These are phyloP conservation scores for Anolis sagrei DNA, from an alignment of 2,113 vertebrate species.

Conservation along the genomic window DNA sequence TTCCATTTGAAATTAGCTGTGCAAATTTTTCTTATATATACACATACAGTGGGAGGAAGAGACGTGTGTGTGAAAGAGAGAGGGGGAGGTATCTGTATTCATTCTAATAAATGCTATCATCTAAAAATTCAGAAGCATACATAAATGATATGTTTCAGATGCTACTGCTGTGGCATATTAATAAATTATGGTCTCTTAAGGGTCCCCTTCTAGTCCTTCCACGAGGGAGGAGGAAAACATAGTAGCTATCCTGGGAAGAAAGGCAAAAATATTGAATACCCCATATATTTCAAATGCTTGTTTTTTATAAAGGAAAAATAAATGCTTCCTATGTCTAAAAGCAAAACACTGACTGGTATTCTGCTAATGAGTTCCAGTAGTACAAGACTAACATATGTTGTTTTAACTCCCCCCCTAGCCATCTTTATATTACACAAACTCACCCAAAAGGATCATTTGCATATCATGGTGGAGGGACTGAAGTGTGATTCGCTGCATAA, in stretches of 20 bases:
- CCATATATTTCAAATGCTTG: neutral
- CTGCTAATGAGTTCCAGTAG: too few relatives aligned
- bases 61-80: too few relatives aligned
- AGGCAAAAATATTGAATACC: neutral
- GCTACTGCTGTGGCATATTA: neutral
- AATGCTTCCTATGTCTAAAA: neutral
- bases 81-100: neutral
- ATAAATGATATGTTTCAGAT: neutral
- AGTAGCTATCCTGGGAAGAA: neutral
- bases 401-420: too few relatives aligned
- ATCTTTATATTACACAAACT: too few relatives aligned
- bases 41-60: too few relatives aligned
- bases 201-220: neutral
- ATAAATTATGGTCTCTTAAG: neutral
- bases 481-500: too few relatives aligned
- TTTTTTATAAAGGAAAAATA: neutral
- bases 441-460: too few relatives aligned
- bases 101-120: accelerated
- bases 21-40: neutral
- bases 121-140: neutral
- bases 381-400: too few relatives aligned
- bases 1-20: neutral
- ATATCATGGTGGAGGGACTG: too few relatives aligned
- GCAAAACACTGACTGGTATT: neutral
- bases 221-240: neutral